These are phyloP conservation scores for Nasonia vitripennis DNA, from an alignment of 1,140 invertebrate species.

Conservation along the genomic window DNA sequence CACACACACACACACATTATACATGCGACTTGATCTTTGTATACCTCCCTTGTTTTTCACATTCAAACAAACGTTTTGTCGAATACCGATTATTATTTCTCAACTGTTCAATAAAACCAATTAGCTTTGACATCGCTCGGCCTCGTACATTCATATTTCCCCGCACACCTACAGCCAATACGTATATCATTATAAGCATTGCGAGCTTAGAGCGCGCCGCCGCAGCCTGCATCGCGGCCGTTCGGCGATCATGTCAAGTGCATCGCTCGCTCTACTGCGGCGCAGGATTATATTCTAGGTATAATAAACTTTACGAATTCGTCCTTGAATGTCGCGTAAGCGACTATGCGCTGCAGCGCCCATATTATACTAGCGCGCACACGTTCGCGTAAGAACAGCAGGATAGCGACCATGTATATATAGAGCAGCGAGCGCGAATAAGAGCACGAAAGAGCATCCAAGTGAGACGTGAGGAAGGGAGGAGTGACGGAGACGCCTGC, in stretches of 20 bases:
- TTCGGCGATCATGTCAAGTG: background rate
- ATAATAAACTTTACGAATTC: slow-evolving; percentile 51
- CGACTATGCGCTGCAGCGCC: background rate
- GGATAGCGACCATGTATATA: background rate
- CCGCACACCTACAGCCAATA: background rate
- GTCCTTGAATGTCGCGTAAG: slow-evolving; percentile 50
- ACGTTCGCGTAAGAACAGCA: background rate
- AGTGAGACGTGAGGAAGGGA: background rate
- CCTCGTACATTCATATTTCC: background rate
- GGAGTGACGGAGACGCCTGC: background rate
- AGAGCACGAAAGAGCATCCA: slow-evolving; percentile 12
- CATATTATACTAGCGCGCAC: too few relatives aligned
- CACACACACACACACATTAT: background rate
- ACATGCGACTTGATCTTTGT: background rate
- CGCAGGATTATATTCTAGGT: slow-evolving; percentile 44
- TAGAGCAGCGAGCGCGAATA: slow-evolving; percentile 2
- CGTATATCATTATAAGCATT: too few relatives aligned
- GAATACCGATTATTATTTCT: slow-evolving; percentile 30
- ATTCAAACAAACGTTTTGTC: slow-evolving; percentile 36
- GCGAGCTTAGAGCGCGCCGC: too few relatives aligned
- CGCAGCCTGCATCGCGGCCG: too few relatives aligned
- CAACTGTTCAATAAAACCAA: slow-evolving; percentile 42
- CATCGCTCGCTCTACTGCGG: slow-evolving; percentile 21
- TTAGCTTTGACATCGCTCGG: slow-evolving; percentile 18
- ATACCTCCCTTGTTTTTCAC: slow-evolving; percentile 9